Percentiles rank a stretch among this genome's conserved stretches.
phyloP scores from a whole-genome alignment of 2,888 invertebrate species.

The Drosophila eohydei region DNA sequence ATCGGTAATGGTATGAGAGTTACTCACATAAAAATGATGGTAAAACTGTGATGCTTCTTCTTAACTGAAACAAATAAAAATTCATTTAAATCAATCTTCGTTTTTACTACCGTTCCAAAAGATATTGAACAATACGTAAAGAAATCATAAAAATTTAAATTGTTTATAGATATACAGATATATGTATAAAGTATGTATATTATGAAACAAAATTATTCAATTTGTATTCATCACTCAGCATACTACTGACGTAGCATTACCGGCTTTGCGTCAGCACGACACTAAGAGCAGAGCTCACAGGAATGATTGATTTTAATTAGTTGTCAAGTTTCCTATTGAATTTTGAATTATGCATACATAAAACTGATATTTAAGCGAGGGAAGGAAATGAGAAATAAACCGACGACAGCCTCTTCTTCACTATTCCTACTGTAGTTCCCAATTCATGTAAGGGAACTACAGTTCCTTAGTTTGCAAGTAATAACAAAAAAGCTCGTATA shows the following conservation, averaged over 20 bases:
- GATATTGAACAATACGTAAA: too few relatives aligned
- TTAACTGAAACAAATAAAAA: too few relatives aligned
- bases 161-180: neutral
- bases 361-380: neutral
- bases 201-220: neutral
- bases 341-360: neutral
- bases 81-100: too few relatives aligned
- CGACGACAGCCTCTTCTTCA: neutral
- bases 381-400: neutral
- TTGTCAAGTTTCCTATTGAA: neutral
- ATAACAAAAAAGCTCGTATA: too few relatives aligned
- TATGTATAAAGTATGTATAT: neutral
- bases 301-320: neutral
- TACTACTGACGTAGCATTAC: neutral
- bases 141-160: too few relatives aligned
- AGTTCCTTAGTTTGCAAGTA: too few relatives aligned
- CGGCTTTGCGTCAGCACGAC: neutral
- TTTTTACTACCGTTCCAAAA: too few relatives aligned
- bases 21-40: neutral
- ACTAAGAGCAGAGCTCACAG: neutral
- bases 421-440: too few relatives aligned
- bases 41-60: neutral
- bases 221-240: neutral
- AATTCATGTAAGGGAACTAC: too few relatives aligned
- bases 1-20: neutral